Evolutionary conservation across 2,888 invertebrate species (phyloP).

Genomic region (Cheilosia pagana): DNA sequence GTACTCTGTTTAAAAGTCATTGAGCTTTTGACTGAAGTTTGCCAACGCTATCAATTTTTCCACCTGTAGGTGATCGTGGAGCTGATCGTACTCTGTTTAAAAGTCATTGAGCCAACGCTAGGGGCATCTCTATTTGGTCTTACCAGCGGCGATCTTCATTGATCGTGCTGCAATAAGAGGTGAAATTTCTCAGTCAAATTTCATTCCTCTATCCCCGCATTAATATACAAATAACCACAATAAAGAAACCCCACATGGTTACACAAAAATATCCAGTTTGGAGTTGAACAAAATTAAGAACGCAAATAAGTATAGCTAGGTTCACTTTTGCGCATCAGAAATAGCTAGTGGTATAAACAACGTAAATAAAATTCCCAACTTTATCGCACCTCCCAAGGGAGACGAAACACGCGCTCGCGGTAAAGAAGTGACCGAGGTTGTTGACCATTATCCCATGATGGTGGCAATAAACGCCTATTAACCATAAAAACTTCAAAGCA

Average conservation of each 20-base stretch:
- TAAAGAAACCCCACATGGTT: background rate
- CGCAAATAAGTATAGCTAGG: constrained; percentile 9
- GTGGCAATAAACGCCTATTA: constrained; percentile 63
- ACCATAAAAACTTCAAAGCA: constrained; percentile 54
- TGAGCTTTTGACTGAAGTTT: no score
- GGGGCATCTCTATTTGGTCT: no score
- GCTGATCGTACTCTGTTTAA: no score
- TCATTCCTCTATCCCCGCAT: no score
- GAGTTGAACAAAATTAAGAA: constrained; percentile 14
- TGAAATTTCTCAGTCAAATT: no score
- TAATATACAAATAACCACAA: background rate
- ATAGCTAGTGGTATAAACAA: constrained; percentile 14
- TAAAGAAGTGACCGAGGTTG: constrained; percentile 38
- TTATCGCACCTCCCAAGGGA: constrained; percentile 54
- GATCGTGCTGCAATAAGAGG: no score
- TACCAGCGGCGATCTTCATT: no score
- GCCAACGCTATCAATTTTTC: no score
- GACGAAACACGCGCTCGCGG: constrained; percentile 1
- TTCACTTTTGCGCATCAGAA: constrained; percentile 44
- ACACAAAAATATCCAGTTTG: background rate
- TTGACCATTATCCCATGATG: constrained; percentile 56
- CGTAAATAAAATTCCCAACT: constrained; percentile 40
- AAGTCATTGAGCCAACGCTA: no score
- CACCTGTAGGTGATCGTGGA: no score
- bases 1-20: no score